Base-by-base conservation (phyloP, 2,797 vertebrate genomes). In the Lateolabrax maculatus region DNA sequence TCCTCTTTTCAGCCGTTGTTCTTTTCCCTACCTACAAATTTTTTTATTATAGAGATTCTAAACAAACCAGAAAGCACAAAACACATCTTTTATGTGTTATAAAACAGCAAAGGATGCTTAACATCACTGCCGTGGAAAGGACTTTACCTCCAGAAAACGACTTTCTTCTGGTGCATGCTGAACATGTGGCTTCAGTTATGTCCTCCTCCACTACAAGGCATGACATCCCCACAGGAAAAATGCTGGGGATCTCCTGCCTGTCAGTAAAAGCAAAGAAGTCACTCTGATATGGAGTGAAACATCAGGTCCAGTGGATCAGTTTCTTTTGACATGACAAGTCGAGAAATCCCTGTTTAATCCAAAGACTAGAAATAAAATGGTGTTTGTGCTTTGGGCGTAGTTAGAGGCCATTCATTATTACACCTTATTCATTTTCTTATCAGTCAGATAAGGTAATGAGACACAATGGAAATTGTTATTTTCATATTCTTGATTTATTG, bases 151-250 rank as follows among this genome's bases (percentile, higher is more conserved):
- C 13, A 29, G 23, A 41, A 69, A 56, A 29, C 8, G 1, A 2
- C 2, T 51, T 19, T 65, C 3, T 9, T 8, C 29, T 36, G 15
- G 25, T 34, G 43, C 27, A 27, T 51, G 49, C 6, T 66, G 66
- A 75, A 75, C 65, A 75, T 74, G 44, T 68, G 74, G 29, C 36
- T 19, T 75, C 48, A 27, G 52, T 76, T 79, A 75, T 51, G 25
- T 75, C 44, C 12, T 69, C 56, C 46, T 67, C 56, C 18, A 31
- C 48, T 8, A 13, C 9, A 0, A 84, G n/a, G 39, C 10, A 4
- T 1, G 19, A 19, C 3, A 0, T 57, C 64, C 31, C 77, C 2
- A 0, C 23, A 36, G 81, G 62, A 62, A 3, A 10, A 63, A 37
- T 2, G 23, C 27, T n/a, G 52, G 69, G 51, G 52, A n/a, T 61